Evolutionary conservation across 2,113 vertebrate genomes (phyloP).

Genomic region (Rynchops niger): DNA sequence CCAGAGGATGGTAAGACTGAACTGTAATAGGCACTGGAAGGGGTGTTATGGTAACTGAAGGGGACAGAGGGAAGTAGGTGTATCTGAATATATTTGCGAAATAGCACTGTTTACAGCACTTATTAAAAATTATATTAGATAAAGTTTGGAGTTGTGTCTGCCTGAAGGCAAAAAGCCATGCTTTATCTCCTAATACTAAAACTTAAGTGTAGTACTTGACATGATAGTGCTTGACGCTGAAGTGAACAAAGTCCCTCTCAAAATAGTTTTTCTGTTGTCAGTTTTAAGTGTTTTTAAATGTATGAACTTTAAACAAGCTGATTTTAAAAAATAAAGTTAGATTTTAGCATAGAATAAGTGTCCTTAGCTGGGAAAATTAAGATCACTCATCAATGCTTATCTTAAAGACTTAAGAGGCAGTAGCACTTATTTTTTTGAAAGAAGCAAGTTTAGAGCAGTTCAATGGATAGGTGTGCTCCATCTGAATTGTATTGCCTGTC

Average conservation of each 20-base stretch:
- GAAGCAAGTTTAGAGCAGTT: not conserved
- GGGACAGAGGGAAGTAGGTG: not conserved
- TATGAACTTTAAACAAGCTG: not conserved
- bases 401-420: not conserved
- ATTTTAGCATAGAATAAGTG: not conserved
- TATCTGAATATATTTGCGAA: not conserved
- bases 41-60: fast-evolving
- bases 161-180: not conserved
- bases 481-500: not conserved
- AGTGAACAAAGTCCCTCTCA: not conserved
- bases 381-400: not conserved
- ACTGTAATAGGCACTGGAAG: not conserved
- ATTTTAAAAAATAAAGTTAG: not conserved
- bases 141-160: not conserved
- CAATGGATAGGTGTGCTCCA: not conserved
- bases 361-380: not conserved
- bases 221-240: not conserved
- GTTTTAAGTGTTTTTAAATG: not conserved
- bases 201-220: not conserved
- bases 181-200: not conserved
- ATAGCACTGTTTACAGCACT: not conserved
- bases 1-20: conserved; percentile 88
- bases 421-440: not conserved
- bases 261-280: not conserved
- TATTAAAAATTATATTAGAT: not conserved